Evolutionary conservation across 2,797 vertebrate species (phyloP).

Genomic region (Poecilia wingei): DNA sequence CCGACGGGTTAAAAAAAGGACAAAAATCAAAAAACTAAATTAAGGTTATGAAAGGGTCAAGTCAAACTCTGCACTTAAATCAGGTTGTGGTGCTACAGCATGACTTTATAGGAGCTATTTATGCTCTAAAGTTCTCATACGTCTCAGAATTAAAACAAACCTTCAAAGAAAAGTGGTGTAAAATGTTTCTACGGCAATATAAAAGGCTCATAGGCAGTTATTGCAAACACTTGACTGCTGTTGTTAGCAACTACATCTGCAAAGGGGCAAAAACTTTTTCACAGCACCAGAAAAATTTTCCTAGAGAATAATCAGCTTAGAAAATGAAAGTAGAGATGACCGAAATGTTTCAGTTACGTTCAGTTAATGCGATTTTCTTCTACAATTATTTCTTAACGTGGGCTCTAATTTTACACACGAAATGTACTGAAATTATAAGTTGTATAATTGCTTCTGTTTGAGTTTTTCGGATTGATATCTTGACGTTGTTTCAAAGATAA

Average conservation of each 20-base stretch:
- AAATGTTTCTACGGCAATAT: not conserved
- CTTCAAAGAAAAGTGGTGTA: not conserved
- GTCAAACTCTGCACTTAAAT: not conserved
- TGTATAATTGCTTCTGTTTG: not conserved
- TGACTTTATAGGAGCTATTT: not conserved
- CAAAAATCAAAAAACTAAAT: not conserved
- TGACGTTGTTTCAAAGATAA: constrained; percentile 1
- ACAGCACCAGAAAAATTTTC: not conserved
- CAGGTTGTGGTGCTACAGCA: not conserved
- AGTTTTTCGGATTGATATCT: not conserved
- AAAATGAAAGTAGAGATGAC: not conserved
- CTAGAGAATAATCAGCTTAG: not conserved
- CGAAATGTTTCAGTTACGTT: not conserved
- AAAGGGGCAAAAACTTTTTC: not conserved
- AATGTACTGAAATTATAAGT: constrained; percentile 1
- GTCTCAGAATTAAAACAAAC: not conserved
- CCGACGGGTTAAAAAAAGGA: not conserved
- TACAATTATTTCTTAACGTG: not conserved
- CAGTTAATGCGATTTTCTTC: not conserved
- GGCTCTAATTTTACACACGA: not conserved
- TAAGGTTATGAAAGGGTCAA: not conserved
- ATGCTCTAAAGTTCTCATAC: not conserved
- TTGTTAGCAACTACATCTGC: not conserved
- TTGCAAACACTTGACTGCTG: not conserved
- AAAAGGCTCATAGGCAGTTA: not conserved